Base-by-base conservation (phyloP, 1,140 invertebrate genomes). In the Drosophila melanica region DNA sequence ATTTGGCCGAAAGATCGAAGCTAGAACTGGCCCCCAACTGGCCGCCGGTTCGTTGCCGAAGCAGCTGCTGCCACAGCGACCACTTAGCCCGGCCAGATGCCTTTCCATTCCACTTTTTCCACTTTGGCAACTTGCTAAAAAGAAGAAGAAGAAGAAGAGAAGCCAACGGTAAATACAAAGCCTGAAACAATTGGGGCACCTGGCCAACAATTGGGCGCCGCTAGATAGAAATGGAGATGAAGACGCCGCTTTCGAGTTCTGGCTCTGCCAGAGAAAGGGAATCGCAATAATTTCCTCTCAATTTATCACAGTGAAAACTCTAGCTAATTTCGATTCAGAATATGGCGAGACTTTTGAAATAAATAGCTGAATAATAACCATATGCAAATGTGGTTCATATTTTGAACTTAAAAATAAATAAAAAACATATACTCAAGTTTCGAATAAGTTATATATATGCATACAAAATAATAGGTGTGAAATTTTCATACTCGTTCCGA, bases 91-190 rank as follows among this genome's bases (percentile, higher is more conserved):
- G 44, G 57, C 50, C 65, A 67, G 62, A 39, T 63, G 77, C 77
- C 81, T 86, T 86, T 86, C 81, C 77, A 86, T 81, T 86, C 81
- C 77, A 86, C 81, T 86, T 86, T 85, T 79, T 72, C 77, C 78
- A 66, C 80, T 71, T 77, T 85, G 73, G 75, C 75, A 77, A 75
- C 37, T 51, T 66, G 65, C 58, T 53, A 50, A 55, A 23, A 23
- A 23, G 3, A 20, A 20, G 3, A 20, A 20, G 3, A 3, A 20
- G 20, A 23, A 23, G 4, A 23, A 23, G 4, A 2, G 20, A 42
- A 59, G 57, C 16, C 54, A 78, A 79, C 77, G 76, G 79, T 66
- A 75, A 65, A 77, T 60, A 45, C 45, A 50, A 73, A 66, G 60
- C 63, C 44, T n/a, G 50, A 47, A 65, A 69, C 74, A 81, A 75